Evolutionary conservation across 2,113 vertebrate genomes (phyloP), one percentile per base, ranked within the genome.

Genomic region (Cromileptes altivelis): DNA sequence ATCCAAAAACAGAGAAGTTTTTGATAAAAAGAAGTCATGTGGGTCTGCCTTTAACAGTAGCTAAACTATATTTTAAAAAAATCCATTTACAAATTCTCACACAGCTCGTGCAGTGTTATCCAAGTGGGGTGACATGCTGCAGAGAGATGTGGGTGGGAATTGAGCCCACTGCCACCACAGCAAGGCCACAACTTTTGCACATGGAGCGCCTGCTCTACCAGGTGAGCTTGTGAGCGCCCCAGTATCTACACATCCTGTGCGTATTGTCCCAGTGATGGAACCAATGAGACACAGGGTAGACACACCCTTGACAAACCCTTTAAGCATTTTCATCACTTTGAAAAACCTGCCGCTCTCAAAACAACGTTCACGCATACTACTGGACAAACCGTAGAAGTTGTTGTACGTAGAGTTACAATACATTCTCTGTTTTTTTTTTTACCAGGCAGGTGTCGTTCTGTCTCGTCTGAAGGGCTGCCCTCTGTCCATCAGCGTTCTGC

Each of bases 401-500:
- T 7, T 56, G 12, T 17, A 3, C 17, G 52, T 4, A 25, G 30
- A 37, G 33, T 37, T 37, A 6, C 33, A 37, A 8, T 13, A 67
- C 7, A 7, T 2, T 14, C 4, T 45, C 3, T 37, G 0, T 23
- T 50, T 17, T 60, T 49, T 37, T 33, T 33, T 2, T n/a, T 27
- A 0, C 8, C 68, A 97, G 96, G 97, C 95, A 0, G 94, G 94
- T 18, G 87, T 84, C 0, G 10, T 95, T 50, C 85, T 97, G 80
- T 95, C 94, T 6, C 92, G 92, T 30, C 85, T 96, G 74, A 95
- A 93, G 83, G 94, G 95, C 25, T 73, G 94, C 40, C 94, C 94
- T 0, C 91, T 96, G 15, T 84, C 85, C 70, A 94, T 97, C 56
- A 78, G 70, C 0, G 69, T 96, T 6, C 92, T 96, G 52, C 91